Evolutionary conservation across 2,113 vertebrate genomes (phyloP).

Genomic region (human): GRCh38 chr6:26185001-26185500

Average conservation of each 20-base stretch:
- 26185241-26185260: neutral
- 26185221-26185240: neutral
- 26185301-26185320: neutral
- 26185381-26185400: neutral
- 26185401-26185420: neutral
- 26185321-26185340: neutral
- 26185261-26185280: neutral
- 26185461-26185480: neutral
- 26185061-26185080: neutral
- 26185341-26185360: neutral
- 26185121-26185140: neutral
- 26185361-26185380: neutral
- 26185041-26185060: neutral
- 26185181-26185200: neutral
- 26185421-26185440: neutral
- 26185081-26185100: neutral
- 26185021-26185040: neutral
- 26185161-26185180: neutral
- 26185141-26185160: neutral
- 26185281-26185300: neutral
- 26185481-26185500: neutral
- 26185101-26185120: neutral
- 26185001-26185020: neutral
- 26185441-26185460: neutral
- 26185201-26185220: neutral